phyloP scores from a whole-genome alignment of 2,888 invertebrate genomes.

The Spodoptera littoralis region DNA sequence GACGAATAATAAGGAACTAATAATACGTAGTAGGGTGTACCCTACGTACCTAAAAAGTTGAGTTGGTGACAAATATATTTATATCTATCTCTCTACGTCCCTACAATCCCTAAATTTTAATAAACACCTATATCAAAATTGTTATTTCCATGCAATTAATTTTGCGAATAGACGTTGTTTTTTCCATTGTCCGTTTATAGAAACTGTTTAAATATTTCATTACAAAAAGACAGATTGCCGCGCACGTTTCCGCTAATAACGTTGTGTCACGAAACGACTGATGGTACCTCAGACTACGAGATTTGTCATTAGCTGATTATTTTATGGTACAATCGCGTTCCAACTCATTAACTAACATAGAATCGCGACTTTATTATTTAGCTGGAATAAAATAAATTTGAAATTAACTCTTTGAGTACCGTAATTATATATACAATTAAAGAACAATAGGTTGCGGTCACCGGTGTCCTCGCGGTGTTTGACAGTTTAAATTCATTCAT shows the following conservation, averaged over 20 bases:
- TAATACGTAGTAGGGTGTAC: too few relatives aligned
- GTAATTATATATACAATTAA: too few relatives aligned
- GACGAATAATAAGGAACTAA: too few relatives aligned
- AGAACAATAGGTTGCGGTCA: too few relatives aligned
- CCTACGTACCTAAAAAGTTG: too few relatives aligned
- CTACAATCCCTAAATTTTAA: constrained; percentile 2
- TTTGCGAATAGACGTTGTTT: constrained; percentile 28
- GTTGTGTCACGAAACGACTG: constrained; percentile 67
- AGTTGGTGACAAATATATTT: too few relatives aligned
- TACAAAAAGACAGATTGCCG: constrained; percentile 44
- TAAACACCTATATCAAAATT: constrained; percentile 25
- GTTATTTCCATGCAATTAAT: constrained; percentile 37
- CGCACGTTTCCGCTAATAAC: constrained; percentile 65
- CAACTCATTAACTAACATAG: constrained; percentile 9
- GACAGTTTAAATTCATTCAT: too few relatives aligned
- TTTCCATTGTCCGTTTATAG: constrained; percentile 31
- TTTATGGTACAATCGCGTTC: constrained; percentile 8
- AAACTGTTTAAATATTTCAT: constrained; percentile 45
- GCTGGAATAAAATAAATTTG: too few relatives aligned
- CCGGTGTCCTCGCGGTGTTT: too few relatives aligned
- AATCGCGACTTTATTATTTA: too few relatives aligned
- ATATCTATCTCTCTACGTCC: too few relatives aligned
- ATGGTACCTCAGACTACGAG: constrained; percentile 50
- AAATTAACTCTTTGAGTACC: too few relatives aligned
- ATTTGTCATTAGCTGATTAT: constrained; percentile 31